Conservation (phyloP, 2,888 invertebrate species). For the Listrodromus nycthemerus region DNA sequence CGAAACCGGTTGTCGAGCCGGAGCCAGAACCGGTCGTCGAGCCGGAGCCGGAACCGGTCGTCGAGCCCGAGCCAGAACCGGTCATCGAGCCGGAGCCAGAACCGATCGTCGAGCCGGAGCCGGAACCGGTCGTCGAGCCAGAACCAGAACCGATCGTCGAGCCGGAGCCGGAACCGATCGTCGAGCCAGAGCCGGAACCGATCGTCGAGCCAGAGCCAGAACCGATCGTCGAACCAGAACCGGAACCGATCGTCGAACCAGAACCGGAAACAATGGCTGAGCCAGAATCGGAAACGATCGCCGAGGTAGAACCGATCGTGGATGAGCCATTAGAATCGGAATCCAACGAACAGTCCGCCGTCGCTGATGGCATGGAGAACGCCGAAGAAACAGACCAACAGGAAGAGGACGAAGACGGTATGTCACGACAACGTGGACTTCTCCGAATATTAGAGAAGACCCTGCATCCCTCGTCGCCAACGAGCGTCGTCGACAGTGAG, state of each 20-base stretch:
- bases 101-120: constrained; percentile 57
- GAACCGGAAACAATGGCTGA: constrained; percentile 51
- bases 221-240: constrained; percentile 33
- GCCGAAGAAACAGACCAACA: constrained; percentile 69
- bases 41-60: constrained; percentile 50
- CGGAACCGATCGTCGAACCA: constrained; percentile 32
- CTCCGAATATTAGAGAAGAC: constrained; percentile 66
- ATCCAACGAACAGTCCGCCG: constrained; percentile 35
- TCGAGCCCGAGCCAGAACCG: constrained; percentile 60
- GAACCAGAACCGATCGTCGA: constrained; percentile 48
- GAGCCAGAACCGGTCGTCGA: constrained; percentile 67
- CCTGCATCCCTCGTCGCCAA: constrained; percentile 53
- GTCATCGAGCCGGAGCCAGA: constrained; percentile 29
- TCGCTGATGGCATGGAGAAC: constrained; percentile 56
- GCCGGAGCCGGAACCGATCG: constrained; percentile 59
- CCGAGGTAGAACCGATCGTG: constrained; percentile 43
- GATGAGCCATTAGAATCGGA: constrained; percentile 40
- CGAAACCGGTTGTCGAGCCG: constrained; percentile 50
- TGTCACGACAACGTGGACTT: constrained; percentile 70
- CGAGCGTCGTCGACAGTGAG: constrained; percentile 49
- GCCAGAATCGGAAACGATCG: constrained; percentile 59
- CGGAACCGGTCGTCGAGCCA: constrained; percentile 33
- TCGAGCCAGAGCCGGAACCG: constrained; percentile 56
- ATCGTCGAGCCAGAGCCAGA: constrained; percentile 47
- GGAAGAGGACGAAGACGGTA: constrained; percentile 71